Base-by-base conservation (phyloP, 1,140 invertebrate species). In the Chionoecetes opilio region DNA sequence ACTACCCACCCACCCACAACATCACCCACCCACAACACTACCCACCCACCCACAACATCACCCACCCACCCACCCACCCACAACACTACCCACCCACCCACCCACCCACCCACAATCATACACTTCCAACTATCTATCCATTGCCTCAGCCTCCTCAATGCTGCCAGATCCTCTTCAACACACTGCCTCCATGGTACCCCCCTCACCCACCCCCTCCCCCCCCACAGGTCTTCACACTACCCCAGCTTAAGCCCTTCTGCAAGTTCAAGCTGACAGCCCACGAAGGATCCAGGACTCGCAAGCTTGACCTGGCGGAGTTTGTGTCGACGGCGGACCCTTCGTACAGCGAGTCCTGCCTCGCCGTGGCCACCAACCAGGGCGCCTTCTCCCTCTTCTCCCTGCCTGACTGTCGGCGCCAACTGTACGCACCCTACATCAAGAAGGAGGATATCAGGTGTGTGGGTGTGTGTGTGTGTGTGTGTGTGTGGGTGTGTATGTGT, bases 181-280 rank as follows among this genome's bases (percentile, higher is more conserved):
- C n/a, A n/a, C n/a, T n/a, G n/a, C n/a, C n/a, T n/a, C n/a, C n/a
- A n/a, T n/a, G n/a, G n/a, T n/a, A n/a, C n/a, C n/a, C n/a, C n/a
- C n/a, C n/a, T n/a, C n/a, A n/a, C n/a, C n/a, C n/a, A n/a, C n/a
- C n/a, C n/a, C n/a, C n/a, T n/a, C n/a, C n/a, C n/a, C n/a, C 63
- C 63, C 63, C 96, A 17, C 96, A 98, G 98, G 98, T 99, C 85
- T 99, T 99, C 97, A 98, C 99, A 92, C 97, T 99, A 97, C 99
- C 99, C 29, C 98, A 98, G 92, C 97, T 99, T 84, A 99, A 99
- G 97, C 99, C 99, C 0, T 98, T 98, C 96, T 98, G 99, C 97
- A 99, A 99, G 97, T 99, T 99, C 97, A 99, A 99, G 97, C 97
- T 99, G 14, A 99, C 99, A 9, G 99, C 99, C 31, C 98, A 99